These are phyloP conservation scores for Agrypnus murinus DNA, from an alignment of 2,888 invertebrate species.

Conservation along the genomic window DNA sequence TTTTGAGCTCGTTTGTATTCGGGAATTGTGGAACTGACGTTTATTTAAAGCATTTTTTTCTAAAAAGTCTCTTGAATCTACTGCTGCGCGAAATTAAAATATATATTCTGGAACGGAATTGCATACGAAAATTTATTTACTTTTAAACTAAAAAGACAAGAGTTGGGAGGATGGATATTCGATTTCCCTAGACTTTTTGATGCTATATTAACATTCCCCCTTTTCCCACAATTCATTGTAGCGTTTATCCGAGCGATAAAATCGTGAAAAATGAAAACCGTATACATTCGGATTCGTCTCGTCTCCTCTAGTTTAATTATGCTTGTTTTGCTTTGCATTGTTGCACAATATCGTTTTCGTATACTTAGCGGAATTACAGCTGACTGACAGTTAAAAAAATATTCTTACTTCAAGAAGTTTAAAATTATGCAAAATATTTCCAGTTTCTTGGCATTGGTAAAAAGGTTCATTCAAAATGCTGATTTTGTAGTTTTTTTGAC, in stretches of 20 bases:
- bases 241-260: background rate
- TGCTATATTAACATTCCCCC: conserved; percentile 26
- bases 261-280: conserved; percentile 1
- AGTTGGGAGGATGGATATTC: conserved; percentile 29
- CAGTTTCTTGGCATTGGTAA: too few species aligned
- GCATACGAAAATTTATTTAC: conserved; percentile 26
- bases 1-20: conserved; percentile 26
- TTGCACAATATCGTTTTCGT: too few species aligned
- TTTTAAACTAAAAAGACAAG: conserved; percentile 30
- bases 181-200: conserved; percentile 22
- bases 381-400: too few species aligned
- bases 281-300: background rate
- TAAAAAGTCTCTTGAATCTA: conserved; percentile 16
- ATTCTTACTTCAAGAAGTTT: too few species aligned
- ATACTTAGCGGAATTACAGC: too few species aligned
- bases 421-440: too few species aligned
- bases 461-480: too few species aligned
- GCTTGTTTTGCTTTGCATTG: background rate
- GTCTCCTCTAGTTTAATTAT: conserved; percentile 2
- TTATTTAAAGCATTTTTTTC: conserved; percentile 37
- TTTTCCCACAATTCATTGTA: conserved; percentile 18
- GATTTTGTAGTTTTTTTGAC: too few species aligned
- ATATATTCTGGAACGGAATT: conserved; percentile 29
- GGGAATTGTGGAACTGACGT: conserved; percentile 29
- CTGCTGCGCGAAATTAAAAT: conserved; percentile 36